These are phyloP conservation scores for Triops longicaudatus DNA, from an alignment of 1,140 invertebrate species.

Conservation along the genomic window DNA sequence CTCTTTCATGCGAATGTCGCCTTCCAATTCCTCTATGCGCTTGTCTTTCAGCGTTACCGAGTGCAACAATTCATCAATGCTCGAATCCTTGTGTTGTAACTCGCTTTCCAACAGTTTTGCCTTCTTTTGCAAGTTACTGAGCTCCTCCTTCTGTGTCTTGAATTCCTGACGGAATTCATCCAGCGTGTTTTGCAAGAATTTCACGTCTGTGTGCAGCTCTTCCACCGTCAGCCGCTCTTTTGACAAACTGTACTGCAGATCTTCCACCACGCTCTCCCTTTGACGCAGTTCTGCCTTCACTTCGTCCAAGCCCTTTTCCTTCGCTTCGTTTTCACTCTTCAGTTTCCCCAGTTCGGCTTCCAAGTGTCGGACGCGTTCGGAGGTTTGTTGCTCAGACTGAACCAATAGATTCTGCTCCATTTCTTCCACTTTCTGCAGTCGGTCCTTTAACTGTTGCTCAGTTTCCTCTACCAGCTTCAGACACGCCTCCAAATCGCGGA, in stretches of 20 bases:
- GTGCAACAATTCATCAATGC: not conserved
- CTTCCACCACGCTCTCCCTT: constrained; percentile 32
- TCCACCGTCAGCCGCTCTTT: constrained; percentile 47
- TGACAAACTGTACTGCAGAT: constrained; percentile 33
- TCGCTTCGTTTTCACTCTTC: not conserved
- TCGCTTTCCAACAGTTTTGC: not conserved
- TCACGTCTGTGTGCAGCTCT: constrained; percentile 36
- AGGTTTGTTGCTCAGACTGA: not conserved
- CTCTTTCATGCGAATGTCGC: constrained; percentile 23
- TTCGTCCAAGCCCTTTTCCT: constrained; percentile 24
- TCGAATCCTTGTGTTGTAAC: not conserved
- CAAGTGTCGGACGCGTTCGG: not conserved
- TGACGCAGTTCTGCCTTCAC: constrained; percentile 30
- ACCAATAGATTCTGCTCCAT: constrained; percentile 1
- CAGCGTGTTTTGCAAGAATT: not conserved
- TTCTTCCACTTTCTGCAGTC: constrained; percentile 20
- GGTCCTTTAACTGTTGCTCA: not conserved
- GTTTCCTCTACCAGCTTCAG: constrained; percentile 19
- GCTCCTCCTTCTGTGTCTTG: not conserved
- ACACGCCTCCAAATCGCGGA: constrained; percentile 17
- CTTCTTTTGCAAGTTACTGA: not conserved
- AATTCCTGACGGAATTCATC: not conserved
- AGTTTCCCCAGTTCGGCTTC: not conserved
- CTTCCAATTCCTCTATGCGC: constrained; percentile 13
- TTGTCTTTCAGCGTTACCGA: not conserved